Evolutionary conservation across 1,140 invertebrate genomes (phyloP), one percentile per base, ranked within the genome.

Genomic region (Heliconius hermathena): DNA sequence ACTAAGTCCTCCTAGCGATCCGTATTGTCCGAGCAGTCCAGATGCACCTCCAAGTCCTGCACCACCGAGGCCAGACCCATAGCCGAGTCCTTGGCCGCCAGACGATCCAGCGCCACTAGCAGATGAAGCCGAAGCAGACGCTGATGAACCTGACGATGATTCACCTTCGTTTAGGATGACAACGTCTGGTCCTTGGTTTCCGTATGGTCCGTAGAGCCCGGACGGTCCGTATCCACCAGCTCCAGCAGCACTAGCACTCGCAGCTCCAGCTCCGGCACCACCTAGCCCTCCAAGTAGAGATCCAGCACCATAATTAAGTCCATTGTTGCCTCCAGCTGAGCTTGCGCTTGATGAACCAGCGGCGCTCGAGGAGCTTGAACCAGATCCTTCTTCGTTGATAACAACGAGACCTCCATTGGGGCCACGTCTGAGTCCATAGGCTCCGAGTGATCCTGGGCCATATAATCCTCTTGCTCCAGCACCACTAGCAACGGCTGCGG

Each of bases 201-300:
- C 78, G 20, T 81, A 75, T 77, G 79, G 36, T 71, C 76, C 84
- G 38, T 78, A 26, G 22, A 38, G 8, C 11, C 57, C 66, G 11
- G 66, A 38, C 26, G 52, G 52, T n/a, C 52, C 52, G 52, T 54
- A 18, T 54, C 52, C 52, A 54, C 18, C 20, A n/a, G 20, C 52
- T 71, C 16, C 76, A 20, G 38, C 38, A n/a, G 71, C 29, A 9
- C 8, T 60, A 5, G 52, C 71, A 26, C 52, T 33, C n/a, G 77
- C 49, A 1, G 52, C 46, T 22, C 26, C 49, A n/a, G 73, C 66
- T 26, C 38, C 73, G 72, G 41, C 22, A 11, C 60, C 78, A 16
- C 46, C 46, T 9, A 60, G n/a, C 26, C 54, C 54, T 60, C 49
- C 76, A 22, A 9, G 22, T 60, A 52, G 66, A 11, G 29, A 71